These are phyloP conservation scores for Chlamydotis undulata DNA, from an alignment of 2,113 vertebrate genomes.

Conservation along the genomic window DNA sequence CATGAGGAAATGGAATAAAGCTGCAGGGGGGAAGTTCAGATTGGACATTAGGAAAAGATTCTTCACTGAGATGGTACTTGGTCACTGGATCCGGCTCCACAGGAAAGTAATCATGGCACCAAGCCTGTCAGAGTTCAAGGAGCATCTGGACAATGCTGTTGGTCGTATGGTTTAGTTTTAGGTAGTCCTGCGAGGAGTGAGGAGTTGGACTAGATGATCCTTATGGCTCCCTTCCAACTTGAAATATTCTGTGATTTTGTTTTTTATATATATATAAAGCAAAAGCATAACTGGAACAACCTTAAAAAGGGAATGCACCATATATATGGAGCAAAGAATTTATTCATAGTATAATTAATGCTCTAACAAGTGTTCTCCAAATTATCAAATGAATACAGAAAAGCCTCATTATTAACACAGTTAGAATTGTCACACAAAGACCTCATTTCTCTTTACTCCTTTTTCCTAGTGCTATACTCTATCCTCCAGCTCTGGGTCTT, in stretches of 20 bases:
- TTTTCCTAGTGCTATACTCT: background rate
- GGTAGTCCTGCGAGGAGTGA: background rate
- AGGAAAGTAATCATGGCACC: too few species aligned
- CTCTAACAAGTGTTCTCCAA: background rate
- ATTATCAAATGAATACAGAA: background rate
- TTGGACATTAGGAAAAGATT: background rate
- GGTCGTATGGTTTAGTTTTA: background rate
- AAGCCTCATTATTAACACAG: background rate
- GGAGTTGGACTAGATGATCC: background rate
- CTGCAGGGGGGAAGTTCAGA: background rate
- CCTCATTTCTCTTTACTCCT: background rate
- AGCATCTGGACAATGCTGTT: accelerated
- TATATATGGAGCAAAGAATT: background rate
- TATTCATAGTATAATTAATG: background rate
- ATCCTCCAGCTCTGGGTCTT: background rate
- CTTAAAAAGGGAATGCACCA: background rate
- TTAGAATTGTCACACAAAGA: background rate
- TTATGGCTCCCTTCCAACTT: background rate
- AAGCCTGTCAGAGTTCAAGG: background rate
- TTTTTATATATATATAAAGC: background rate
- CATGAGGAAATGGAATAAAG: background rate
- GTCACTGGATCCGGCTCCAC: background rate
- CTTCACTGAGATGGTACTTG: background rate
- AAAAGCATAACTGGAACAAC: background rate
- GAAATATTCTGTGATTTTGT: background rate